Conservation (phyloP, 2,113 vertebrate genomes). For the Mustela lutreola region DNA sequence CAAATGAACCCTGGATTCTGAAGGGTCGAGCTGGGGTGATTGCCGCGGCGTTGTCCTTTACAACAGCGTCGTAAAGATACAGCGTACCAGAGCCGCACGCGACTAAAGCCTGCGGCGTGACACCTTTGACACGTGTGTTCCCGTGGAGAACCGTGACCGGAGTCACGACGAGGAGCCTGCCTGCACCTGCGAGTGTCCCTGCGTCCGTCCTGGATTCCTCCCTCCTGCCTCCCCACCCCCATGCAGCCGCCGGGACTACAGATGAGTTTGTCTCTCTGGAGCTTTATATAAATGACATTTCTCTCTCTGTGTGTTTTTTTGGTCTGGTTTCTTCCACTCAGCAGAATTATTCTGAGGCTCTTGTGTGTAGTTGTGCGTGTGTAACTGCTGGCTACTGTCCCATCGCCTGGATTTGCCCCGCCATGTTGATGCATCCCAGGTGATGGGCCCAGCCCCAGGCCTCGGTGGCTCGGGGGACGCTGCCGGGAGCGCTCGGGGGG, state of each 20-base stretch:
- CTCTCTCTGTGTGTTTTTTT: neutral
- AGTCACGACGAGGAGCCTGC: rapidly evolving
- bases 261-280: neutral
- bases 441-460: neutral
- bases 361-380: neutral
- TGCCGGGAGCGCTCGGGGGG: rapidly evolving
- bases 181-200: rapidly evolving
- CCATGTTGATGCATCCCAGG: neutral
- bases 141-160: rapidly evolving
- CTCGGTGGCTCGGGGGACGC: neutral
- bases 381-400: too few relatives aligned
- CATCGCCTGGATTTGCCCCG: rapidly evolving
- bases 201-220: neutral
- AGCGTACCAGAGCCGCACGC: neutral
- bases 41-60: neutral
- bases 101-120: neutral
- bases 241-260: rapidly evolving
- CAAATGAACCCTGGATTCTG: rapidly evolving
- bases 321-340: neutral
- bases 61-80: neutral
- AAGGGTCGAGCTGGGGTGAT: neutral
- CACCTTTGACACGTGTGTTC: neutral
- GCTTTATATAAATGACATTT: neutral
- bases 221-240: neutral
- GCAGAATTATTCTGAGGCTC: neutral